Base-by-base conservation (phyloP, 2,113 vertebrate genomes). In the Alectura lathami region DNA sequence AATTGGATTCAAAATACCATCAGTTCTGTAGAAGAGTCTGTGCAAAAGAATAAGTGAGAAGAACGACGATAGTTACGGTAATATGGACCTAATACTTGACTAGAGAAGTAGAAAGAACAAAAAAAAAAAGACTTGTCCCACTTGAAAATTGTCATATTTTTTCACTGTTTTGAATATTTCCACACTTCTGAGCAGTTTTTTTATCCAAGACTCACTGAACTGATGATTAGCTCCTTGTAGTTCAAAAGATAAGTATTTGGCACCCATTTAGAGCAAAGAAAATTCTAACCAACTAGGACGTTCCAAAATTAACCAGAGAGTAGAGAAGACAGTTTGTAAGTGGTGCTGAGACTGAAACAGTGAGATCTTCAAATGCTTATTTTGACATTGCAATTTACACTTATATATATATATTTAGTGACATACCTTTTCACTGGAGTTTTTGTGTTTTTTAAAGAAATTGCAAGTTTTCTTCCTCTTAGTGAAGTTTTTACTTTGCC, bases 251-350 rank as follows among this genome's bases (percentile, higher is more conserved):
- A 60, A 0, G 0, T 48, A 90, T 69, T 83, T 90, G 36, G 24
- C 60, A 60, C 36, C 64, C 14, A 67, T 86, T 88, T 51, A 78
- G 4, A 60, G 30, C 23, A 50, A 74, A 86, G 38, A 92, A 83
- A 73, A 73, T 38, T 82, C 76, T 29, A 60, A 93, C 24, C 50
- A 62, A 47, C n/a, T 64, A 1, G 5, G 73, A 75, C 43, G 74
- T 91, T 67, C 68, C 57, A 83, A 86, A 83, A 94, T 89, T 74
- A 83, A 22, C 36, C 70, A 79, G 66, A 85, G 68, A 93, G 18
- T 47, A 66, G 36, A 74, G 66, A 89, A 22, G 3, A 36, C 12
- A 36, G 13, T 42, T 78, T 85, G 17, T 23, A 80, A 85, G 34
- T n/a, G 23, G 16, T 88, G 23, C 42, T 0, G 2, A 94, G 18